Evolutionary conservation across 1,140 invertebrate genomes (phyloP).

Genomic region (Tribolium castaneum): DNA sequence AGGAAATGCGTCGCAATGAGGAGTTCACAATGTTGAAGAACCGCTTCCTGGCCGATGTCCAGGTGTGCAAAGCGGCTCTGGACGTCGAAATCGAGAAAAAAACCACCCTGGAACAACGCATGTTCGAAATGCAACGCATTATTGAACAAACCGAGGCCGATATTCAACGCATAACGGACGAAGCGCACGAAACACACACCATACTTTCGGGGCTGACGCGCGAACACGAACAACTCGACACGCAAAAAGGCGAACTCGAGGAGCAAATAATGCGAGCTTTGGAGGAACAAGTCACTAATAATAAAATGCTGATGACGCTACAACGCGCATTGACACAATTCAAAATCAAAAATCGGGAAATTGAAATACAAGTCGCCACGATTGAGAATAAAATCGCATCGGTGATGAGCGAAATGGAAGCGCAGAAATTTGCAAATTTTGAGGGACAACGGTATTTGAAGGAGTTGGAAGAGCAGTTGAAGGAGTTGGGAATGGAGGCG

Average conservation of each 20-base stretch:
- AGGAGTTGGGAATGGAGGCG: conserved; percentile 66
- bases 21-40: conserved; percentile 71
- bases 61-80: conserved; percentile 51
- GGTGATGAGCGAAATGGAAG: conserved; percentile 72
- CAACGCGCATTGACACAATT: conserved; percentile 43
- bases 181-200: conserved; percentile 47
- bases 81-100: conserved; percentile 51
- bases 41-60: conserved; percentile 69
- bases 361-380: conserved; percentile 71
- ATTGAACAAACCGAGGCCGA: conserved; percentile 40
- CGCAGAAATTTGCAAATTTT: conserved; percentile 65
- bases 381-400: conserved; percentile 74
- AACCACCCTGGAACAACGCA: conserved; percentile 43
- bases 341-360: conserved; percentile 35
- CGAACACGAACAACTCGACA: conserved; percentile 67
- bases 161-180: neutral
- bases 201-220: conserved; percentile 65
- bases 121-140: conserved; percentile 48
- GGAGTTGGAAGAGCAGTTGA: conserved; percentile 60
- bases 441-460: conserved; percentile 62
- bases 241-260: conserved; percentile 70
- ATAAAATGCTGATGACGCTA: conserved; percentile 67
- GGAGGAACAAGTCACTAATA: conserved; percentile 75
- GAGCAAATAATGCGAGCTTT: conserved; percentile 72
- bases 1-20: conserved; percentile 76